phyloP scores from a whole-genome alignment of 2,797 vertebrate genomes.

The Apodemus agrarius region DNA sequence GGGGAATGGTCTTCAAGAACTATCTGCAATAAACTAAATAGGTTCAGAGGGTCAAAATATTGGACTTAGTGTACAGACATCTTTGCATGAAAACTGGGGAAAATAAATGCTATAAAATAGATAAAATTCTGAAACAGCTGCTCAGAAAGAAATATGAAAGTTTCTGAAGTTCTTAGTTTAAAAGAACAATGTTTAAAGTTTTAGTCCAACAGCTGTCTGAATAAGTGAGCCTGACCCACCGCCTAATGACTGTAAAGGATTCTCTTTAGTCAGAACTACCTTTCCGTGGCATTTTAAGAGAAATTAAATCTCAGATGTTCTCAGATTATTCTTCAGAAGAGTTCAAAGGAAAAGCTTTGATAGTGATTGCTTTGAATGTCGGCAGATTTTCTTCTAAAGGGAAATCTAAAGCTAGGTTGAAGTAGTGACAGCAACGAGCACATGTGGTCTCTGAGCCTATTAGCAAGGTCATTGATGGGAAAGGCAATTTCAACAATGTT shows the following conservation, averaged over 20 bases:
- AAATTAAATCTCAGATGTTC: conserved; percentile 67
- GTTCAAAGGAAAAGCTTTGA: conserved; percentile 74
- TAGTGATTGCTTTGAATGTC: conserved; percentile 63
- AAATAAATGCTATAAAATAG: conserved; percentile 21
- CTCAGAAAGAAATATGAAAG: not conserved
- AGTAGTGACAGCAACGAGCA: conserved; percentile 8
- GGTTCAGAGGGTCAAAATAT: not conserved
- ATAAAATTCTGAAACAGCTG: not conserved
- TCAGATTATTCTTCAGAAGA: conserved; percentile 71
- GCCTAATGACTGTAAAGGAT: conserved; percentile 50
- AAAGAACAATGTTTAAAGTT: conserved; percentile 23
- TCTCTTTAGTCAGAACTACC: conserved; percentile 1
- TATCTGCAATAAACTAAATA: not conserved
- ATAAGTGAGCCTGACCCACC: not conserved
- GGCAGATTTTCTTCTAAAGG: conserved; percentile 42
- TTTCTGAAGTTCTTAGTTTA: conserved; percentile 47
- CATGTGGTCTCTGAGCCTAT: not conserved
- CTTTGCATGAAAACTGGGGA: not conserved
- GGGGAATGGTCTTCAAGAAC: not conserved
- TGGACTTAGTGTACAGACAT: not conserved
- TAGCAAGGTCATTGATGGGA: conserved; percentile 20
- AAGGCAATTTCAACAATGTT: not conserved
- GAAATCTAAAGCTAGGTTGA: conserved; percentile 62
- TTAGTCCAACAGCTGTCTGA: not conserved
- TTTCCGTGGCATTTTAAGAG: conserved; percentile 55